phyloP scores from a whole-genome alignment of 2,888 invertebrate species.

The Serripes groenlandicus region DNA sequence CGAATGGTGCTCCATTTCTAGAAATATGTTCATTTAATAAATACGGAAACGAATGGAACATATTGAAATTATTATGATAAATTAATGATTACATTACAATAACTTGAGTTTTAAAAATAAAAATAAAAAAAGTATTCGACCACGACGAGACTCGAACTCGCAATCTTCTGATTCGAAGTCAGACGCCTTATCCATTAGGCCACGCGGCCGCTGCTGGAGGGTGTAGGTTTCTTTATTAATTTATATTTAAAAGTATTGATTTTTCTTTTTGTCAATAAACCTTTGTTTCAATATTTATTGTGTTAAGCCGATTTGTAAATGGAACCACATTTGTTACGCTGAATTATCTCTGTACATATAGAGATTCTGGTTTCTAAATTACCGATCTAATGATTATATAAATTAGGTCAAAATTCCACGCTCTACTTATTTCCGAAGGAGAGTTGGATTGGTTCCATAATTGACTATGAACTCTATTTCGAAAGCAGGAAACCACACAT shows the following conservation, averaged over 20 bases:
- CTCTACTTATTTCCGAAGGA: neutral
- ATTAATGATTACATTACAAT: neutral
- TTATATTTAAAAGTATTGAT: neutral
- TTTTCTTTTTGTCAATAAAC: neutral
- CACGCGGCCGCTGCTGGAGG: conserved; percentile 53
- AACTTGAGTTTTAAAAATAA: neutral
- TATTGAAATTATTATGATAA: no score
- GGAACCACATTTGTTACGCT: neutral
- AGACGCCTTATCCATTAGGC: conserved; percentile 69
- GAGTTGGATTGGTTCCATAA: neutral
- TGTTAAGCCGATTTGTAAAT: neutral
- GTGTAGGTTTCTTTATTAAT: neutral
- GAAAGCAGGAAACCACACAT: neutral
- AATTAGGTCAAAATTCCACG: neutral
- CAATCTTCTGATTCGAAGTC: conserved; percentile 70
- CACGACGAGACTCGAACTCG: conserved; percentile 67
- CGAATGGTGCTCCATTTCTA: no score
- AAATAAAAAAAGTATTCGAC: conserved; percentile 40
- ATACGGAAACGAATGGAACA: no score
- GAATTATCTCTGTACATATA: neutral
- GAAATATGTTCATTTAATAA: no score
- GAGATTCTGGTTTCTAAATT: no score
- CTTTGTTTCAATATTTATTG: neutral
- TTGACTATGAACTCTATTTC: neutral
- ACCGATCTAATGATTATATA: no score